Evolutionary conservation across 2,113 vertebrate species (phyloP).

Genomic region (Dasyprocta punctata): DNA sequence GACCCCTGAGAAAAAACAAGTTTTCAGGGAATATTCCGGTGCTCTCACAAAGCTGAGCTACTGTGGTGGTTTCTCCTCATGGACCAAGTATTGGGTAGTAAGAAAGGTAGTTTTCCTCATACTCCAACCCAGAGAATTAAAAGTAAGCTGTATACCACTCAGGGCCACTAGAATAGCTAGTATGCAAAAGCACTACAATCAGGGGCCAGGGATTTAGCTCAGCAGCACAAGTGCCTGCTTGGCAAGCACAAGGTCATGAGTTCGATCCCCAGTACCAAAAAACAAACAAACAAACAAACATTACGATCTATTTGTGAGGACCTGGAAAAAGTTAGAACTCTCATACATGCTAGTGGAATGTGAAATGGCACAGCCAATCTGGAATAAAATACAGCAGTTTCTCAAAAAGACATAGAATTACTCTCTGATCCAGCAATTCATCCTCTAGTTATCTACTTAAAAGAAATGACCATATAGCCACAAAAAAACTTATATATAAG

Average conservation of each 20-base stretch:
- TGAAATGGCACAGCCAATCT: not conserved
- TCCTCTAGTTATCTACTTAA: not conserved
- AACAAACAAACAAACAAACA: no score
- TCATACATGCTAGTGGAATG: not conserved
- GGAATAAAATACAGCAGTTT: not conserved
- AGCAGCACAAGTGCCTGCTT: no score
- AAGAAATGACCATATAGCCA: not conserved
- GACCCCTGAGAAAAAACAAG: no score
- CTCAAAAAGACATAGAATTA: not conserved
- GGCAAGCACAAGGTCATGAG: no score
- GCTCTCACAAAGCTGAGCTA: not conserved
- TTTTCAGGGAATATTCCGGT: not conserved
- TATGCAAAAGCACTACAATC: not conserved
- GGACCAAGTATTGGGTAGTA: not conserved
- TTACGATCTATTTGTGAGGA: not conserved
- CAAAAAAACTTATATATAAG: not conserved
- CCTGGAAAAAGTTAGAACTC: not conserved
- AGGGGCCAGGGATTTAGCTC: no score
- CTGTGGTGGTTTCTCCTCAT: not conserved
- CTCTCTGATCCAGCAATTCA: not conserved
- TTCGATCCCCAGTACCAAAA: no score
- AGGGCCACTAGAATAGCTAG: not conserved
- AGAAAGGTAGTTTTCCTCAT: not conserved
- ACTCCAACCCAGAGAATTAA: not conserved
- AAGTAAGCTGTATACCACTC: not conserved